These are phyloP conservation scores for Microcaecilia unicolor DNA, from an alignment of 2,797 vertebrate genomes.

Conservation along the genomic window DNA sequence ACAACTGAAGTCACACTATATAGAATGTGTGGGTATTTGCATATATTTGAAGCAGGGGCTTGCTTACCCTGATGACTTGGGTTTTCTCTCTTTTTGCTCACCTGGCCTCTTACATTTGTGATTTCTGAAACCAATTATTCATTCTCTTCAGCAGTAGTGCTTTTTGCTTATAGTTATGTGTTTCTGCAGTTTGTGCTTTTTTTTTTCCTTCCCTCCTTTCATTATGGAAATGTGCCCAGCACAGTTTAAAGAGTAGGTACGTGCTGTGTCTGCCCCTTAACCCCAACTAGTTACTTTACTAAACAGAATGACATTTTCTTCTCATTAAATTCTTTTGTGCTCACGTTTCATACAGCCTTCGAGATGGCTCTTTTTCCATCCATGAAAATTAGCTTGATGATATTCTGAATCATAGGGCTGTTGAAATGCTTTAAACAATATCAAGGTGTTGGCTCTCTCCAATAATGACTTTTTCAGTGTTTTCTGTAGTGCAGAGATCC, in stretches of 20 bases:
- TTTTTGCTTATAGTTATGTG: background rate
- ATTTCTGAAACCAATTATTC: background rate
- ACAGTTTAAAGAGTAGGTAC: background rate
- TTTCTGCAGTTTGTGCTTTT: background rate
- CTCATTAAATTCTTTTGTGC: background rate
- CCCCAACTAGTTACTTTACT: background rate
- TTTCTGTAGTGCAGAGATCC: no score
- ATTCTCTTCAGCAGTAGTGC: background rate
- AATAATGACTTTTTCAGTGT: no score
- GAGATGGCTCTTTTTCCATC: conserved; percentile 35
- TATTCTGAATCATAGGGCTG: no score
- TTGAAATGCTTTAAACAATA: no score
- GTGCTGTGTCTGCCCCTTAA: background rate
- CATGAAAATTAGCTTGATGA: no score
- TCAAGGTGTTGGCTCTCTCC: no score
- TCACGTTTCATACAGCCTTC: conserved; percentile 6
- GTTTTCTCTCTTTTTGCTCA: background rate
- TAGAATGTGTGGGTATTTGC: no score
- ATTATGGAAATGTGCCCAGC: rapidly evolving
- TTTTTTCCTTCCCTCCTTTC: rapidly evolving
- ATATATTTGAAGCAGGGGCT: no score
- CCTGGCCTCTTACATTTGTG: background rate
- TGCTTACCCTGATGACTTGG: no score
- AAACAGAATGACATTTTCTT: background rate
- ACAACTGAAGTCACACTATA: no score